A percentile compares a stretch with the other conserved stretches of the same genome.
Conservation (phyloP, 1,140 invertebrate species). For the Penaeus chinensis region DNA sequence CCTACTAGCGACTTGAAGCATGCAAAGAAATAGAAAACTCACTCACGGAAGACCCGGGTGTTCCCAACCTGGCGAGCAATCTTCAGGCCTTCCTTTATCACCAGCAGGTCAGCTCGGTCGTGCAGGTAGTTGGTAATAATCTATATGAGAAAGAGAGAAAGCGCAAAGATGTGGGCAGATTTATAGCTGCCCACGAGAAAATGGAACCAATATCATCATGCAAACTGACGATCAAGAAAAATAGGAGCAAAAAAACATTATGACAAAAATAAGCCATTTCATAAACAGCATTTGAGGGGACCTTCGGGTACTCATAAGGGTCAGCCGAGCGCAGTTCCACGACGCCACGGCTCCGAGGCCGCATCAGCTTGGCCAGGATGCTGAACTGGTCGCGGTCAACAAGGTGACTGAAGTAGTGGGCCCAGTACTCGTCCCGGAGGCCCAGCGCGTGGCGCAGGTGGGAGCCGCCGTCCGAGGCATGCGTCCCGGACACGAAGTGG, state of each 20-base stretch:
- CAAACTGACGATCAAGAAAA: not conserved
- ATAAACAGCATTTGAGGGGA: not conserved
- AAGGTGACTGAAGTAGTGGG: not conserved
- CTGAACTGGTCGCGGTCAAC: slow-evolving; percentile 80
- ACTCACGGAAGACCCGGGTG: slow-evolving; percentile 78
- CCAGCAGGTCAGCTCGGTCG: slow-evolving; percentile 82
- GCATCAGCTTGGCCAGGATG: slow-evolving; percentile 83
- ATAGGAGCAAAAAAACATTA: not conserved
- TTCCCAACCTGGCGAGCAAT: slow-evolving; percentile 83
- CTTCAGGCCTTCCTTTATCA: slow-evolving; percentile 84
- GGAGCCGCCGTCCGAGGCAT: slow-evolving; percentile 85
- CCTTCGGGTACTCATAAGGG: slow-evolving; percentile 84
- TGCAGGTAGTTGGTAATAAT: slow-evolving; percentile 92
- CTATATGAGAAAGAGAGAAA: slow-evolving; percentile 67
- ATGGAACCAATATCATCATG: too few species aligned
- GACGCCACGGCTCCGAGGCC: slow-evolving; percentile 78
- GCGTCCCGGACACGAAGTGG: slow-evolving; percentile 89
- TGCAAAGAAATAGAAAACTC: not conserved
- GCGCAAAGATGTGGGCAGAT: not conserved
- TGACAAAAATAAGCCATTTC: not conserved
- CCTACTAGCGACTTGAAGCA: too few species aligned
- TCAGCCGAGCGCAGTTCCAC: slow-evolving; percentile 83
- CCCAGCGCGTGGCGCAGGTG: slow-evolving; percentile 87
- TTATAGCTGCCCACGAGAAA: too few species aligned
- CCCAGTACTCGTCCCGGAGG: slow-evolving; percentile 66